phyloP scores from a whole-genome alignment of 2,888 invertebrate genomes.

The Meloe dianella region DNA sequence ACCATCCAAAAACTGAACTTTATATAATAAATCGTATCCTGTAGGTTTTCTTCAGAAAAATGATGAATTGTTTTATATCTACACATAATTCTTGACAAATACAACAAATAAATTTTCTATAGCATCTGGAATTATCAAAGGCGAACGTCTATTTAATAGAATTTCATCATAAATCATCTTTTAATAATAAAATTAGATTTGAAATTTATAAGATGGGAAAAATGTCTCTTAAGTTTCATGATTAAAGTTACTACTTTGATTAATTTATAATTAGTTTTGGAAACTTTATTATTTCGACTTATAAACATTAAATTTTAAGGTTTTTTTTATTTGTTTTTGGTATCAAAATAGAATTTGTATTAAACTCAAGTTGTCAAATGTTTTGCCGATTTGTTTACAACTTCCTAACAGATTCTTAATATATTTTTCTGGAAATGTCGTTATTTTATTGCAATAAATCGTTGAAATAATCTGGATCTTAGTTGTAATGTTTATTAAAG shows the following conservation, averaged over 20 bases:
- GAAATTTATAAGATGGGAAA: neutral
- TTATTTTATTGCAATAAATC: neutral
- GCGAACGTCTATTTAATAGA: neutral
- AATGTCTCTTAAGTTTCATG: neutral
- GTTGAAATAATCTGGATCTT: neutral
- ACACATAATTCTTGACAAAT: neutral
- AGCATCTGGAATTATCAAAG: neutral
- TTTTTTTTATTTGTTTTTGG: too few relatives aligned
- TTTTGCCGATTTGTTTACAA: neutral
- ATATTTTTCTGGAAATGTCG: neutral
- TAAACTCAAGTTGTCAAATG: neutral
- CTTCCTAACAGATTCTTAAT: neutral
- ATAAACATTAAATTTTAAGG: neutral
- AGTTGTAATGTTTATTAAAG: conserved; percentile 2
- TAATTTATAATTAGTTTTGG: neutral
- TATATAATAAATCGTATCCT: conserved; percentile 22
- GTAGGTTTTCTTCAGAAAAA: neutral
- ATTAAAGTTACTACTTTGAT: neutral
- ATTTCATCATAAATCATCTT: neutral
- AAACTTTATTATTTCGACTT: neutral
- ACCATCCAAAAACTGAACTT: neutral
- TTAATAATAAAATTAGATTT: neutral
- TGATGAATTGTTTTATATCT: neutral
- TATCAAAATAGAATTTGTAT: too few relatives aligned
- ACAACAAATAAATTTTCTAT: neutral